These are phyloP conservation scores for Leptobrachium ailaonicum DNA, from an alignment of 2,113 vertebrate species.

Conservation along the genomic window DNA sequence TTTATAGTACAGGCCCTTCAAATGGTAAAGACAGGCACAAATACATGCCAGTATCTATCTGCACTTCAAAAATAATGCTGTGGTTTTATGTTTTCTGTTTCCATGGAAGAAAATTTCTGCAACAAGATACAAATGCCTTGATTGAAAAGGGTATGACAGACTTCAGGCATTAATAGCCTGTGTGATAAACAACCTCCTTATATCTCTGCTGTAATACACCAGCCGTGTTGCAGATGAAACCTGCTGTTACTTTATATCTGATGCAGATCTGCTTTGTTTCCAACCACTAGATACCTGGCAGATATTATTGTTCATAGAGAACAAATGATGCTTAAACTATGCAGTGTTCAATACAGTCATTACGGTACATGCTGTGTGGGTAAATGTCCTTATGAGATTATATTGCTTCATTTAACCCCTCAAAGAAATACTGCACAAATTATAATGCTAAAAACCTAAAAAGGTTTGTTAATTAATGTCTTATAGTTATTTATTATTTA, in stretches of 20 bases:
- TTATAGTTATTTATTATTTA: no score
- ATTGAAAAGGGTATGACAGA: neutral
- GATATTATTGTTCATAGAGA: conserved; percentile 16
- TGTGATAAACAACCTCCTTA: neutral
- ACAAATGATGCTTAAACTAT: conserved; percentile 23
- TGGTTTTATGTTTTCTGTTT: neutral
- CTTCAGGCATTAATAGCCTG: neutral
- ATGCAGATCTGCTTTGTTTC: conserved; percentile 11
- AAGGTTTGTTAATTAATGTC: no score
- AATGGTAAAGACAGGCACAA: no score
- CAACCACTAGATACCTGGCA: conserved; percentile 4
- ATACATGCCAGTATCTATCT: neutral
- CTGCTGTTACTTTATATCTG: conserved; percentile 17
- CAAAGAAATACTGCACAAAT: neutral
- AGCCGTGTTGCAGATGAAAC: neutral
- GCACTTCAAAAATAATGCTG: neutral
- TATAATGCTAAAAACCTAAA: no score
- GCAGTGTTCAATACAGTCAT: neutral
- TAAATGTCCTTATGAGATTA: neutral
- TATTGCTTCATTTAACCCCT: conserved; percentile 7
- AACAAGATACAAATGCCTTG: neutral
- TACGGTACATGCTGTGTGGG: neutral
- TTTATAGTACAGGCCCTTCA: no score
- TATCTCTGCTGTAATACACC: neutral
- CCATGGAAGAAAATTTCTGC: neutral